Evolutionary conservation across 2,797 vertebrate species (phyloP), one percentile per base, ranked within the genome.

Genomic region (Semotilus atromaculatus): DNA sequence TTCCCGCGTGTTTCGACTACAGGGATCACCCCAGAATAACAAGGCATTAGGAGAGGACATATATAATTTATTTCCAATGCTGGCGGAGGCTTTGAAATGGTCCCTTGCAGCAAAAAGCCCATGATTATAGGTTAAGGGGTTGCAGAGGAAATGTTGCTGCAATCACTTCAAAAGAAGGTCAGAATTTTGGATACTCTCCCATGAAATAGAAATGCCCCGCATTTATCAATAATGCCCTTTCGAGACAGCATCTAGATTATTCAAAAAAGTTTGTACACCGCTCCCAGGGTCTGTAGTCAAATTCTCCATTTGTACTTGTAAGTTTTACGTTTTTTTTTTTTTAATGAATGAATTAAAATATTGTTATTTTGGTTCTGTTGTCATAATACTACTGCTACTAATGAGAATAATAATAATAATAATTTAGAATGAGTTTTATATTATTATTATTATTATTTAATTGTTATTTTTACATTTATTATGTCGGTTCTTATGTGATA

Each of bases 1-100:
- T 19, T 66, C 60, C 40, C 23, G 10, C 5, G 1, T 45, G 29
- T 77, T 45, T 78, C 60, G 26, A 26, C 74, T 84, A 67, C 53
- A 51, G 73, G 48, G 58, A 73, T 66, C 48, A 36, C 62, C 60
- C 8, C 23, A 62, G 60, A 83, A 67, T 68, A 68, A 76, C 72
- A 53, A 77, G 73, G 45, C 64, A 31, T 84, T 70, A 55, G 62
- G 7, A 53, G 36, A 77, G 36, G 51, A 68, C 81, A 64, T 55
- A 55, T 58, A 84, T 68, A 18, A 84, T 76, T 55, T 77, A 55
- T 83, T 75, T 67, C 16, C 74, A 74, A 74, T 74, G 43, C 72
- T 31, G 19, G 13, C 0, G 3, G 51, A 68, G 62, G n/a, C 34
- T 84, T 84, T 77, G 62, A 84, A 68, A 84, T 68, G 36, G 40